Base-by-base conservation (phyloP, 2,797 vertebrate species). In the Schizopygopsis pylzovi region DNA sequence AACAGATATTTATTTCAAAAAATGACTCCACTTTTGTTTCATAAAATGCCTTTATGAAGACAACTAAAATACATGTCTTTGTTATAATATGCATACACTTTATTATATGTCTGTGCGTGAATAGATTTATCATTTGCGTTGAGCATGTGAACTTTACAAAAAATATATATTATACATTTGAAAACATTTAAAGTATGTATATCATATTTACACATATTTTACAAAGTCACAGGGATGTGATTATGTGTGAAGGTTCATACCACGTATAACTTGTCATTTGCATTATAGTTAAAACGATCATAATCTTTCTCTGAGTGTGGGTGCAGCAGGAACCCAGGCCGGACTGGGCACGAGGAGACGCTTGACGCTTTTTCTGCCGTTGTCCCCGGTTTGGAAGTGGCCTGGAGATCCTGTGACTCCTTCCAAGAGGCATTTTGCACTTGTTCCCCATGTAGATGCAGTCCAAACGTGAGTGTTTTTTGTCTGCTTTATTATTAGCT, bases 101-200 rank as follows among this genome's bases (percentile, higher is more conserved):
- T 63, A 88, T 82, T 70, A 68, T 84, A 89, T 85, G 37, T 88
- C 87, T 89, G 67, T 91, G 87, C 45, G 81, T 81, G 39, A 79
- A 81, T 88, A 87, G 54, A 85, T 72, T 52, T 28, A 84, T 67
- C 83, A 81, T 90, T 85, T 92, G 37, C 85, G 85, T 82, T 86
- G 39, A 89, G 81, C 76, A 85, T 87, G 84, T 90, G 84, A 88
- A 87, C 87, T 91, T 90, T 92, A 92, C 89, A 91, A 92, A 92
- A 91, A 81, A 90, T 88, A 90, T 87, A 90, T 89, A 85, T 88
- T 90, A 88, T 89, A 90, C 83, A 90, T 83, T 89, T 90, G 86
- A 52, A 90, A 90, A 88, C 86, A 88, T 82, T 92, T 93, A 89
- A 92, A 91, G 88, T 92, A 87, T 92, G 79, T 85, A 86, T 91